Conservation (phyloP, 2,113 vertebrate genomes). For the Aegotheles bennettii region DNA sequence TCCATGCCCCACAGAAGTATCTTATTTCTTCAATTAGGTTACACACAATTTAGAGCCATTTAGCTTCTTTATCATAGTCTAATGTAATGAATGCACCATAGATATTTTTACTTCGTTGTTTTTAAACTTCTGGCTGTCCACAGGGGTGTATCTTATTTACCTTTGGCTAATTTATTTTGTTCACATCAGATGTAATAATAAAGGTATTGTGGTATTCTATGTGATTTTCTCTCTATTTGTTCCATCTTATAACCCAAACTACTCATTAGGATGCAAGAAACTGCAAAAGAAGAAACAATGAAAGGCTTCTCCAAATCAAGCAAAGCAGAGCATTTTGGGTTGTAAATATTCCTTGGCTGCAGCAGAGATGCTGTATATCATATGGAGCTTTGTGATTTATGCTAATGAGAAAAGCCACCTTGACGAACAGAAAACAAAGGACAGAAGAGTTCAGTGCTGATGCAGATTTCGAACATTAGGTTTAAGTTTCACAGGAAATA, state of each 20-base stretch:
- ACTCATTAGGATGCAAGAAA: background rate
- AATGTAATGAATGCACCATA: background rate
- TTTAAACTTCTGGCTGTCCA: background rate
- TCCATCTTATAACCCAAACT: background rate
- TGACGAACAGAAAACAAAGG: slow-evolving; percentile 43
- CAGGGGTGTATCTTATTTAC: background rate
- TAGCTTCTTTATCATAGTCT: background rate
- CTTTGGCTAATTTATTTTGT: background rate
- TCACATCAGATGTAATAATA: background rate
- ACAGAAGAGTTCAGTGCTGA: background rate
- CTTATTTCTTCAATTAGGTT: background rate
- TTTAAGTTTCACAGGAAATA: slow-evolving; percentile 60
- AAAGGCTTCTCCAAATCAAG: background rate
- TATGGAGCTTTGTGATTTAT: background rate
- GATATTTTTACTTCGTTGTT: background rate
- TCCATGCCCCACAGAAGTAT: background rate
- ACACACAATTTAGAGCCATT: background rate
- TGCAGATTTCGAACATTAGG: slow-evolving; percentile 50
- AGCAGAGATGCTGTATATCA: background rate
- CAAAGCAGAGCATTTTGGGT: background rate
- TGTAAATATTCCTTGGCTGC: background rate
- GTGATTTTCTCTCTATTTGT: background rate
- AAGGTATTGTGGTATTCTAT: background rate
- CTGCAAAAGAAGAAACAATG: background rate
- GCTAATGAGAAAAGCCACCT: slow-evolving; percentile 54